Base-by-base conservation (phyloP, 2,113 vertebrate species). In the Colaptes auratus region DNA sequence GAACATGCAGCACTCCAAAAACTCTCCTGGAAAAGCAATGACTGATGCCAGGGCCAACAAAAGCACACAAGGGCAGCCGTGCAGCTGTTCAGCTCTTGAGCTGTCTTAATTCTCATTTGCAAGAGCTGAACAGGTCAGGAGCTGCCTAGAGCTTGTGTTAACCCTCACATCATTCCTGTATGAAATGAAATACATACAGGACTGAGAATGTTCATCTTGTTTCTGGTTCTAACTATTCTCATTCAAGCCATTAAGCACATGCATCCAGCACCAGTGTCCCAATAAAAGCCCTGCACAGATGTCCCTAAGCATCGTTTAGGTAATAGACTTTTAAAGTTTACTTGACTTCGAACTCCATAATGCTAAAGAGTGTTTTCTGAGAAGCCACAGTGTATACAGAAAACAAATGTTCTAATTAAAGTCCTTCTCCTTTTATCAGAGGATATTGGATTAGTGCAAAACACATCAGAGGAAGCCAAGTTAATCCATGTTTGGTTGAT, bases 401-500 rank as follows among this genome's bases (percentile, higher is more conserved):
- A 86, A 67, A 15, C 14, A 80, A 89, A 65, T 1, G 1, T 85
- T 92, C 44, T 71, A 89, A 81, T 94, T 88, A 95, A 95, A 95
- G 77, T 60, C 28, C 36, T 85, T 82, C 73, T 83, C 65, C 79
- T 86, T 33, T 94, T 94, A 92, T 90, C 91, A 82, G 52, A 88
- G 33, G 36, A 85, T 89, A 90, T 33, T 77, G 86, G 81, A 88
- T 94, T 95, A 95, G 53, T 42, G 50, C 72, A 91, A 92, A 83
- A 81, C 86, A 93, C 95, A 95, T 92, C 92, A 92, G 89, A 94
- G 75, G 58, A 84, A 95, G 83, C 66, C 33, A 69, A 69, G 78
- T 79, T 94, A 96, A 94, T 96, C 93, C 79, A 25, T 73, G 66
- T 90, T 87, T 89, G 30, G 61, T 83, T 94, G 74, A 89, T 95